Conservation (phyloP, 1,140 invertebrate genomes). For the Drosophila mauritiana region DNA sequence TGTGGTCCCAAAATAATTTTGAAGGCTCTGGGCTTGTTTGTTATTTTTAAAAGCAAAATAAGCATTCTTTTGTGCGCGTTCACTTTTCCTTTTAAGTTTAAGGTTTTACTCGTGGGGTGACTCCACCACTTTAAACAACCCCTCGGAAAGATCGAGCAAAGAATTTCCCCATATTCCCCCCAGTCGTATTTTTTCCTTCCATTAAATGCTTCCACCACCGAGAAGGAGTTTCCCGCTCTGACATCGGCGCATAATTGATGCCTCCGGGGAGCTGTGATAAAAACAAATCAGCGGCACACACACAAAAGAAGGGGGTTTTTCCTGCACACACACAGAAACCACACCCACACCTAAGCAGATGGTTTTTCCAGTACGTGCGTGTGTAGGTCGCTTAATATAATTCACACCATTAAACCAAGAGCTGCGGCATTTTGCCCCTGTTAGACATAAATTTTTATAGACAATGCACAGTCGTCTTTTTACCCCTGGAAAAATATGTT, state of each 20-base stretch:
- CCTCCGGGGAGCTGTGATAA: conserved; percentile 80
- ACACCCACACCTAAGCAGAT: conserved; percentile 23
- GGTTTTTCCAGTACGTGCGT: conserved; percentile 20
- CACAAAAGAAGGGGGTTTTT: conserved; percentile 2
- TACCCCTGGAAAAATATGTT: conserved; percentile 67
- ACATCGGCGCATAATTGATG: conserved; percentile 74
- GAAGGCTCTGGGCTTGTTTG: background rate
- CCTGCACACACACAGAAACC: conserved; percentile 5
- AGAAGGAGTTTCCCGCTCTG: conserved; percentile 37
- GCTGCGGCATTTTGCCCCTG: conserved; percentile 71
- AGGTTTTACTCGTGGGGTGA: background rate
- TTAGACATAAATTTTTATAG: conserved; percentile 80
- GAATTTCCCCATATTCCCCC: background rate
- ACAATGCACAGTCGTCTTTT: conserved; percentile 42
- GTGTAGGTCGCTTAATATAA: conserved; percentile 73
- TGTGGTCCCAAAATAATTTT: background rate
- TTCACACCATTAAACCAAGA: conserved; percentile 81
- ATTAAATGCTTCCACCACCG: conserved; percentile 46
- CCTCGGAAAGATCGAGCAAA: conserved; percentile 5
- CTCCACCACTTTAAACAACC: conserved; percentile 28
- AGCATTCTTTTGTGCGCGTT: background rate
- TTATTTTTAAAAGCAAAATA: background rate
- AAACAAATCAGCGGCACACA: conserved; percentile 75
- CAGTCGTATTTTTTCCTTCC: conserved; percentile 32
- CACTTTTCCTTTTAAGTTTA: conserved; percentile 24